Evolutionary conservation across 2,888 invertebrate species (phyloP), one percentile per base, ranked within the genome.

Genomic region (Drosophila nigricruria): DNA sequence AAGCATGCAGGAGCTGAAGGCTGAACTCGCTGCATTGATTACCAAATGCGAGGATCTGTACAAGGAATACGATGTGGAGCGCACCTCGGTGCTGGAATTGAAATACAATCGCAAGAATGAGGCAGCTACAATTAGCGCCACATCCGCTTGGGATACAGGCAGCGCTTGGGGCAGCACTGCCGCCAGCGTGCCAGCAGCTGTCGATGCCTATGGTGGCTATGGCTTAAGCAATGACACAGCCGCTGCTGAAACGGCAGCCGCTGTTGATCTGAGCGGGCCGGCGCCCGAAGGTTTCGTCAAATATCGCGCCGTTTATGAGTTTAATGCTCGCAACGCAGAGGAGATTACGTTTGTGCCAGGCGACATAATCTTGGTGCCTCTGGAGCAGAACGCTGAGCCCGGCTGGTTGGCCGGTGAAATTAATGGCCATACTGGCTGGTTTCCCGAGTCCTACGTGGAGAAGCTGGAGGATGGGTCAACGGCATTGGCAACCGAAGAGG

Each of bases 351-450:
- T 99, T 87, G 96, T 97, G 92, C 97, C 98, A 0, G 99, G 99
- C 0, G 99, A 99, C 92, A 95, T 97, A 91, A 97, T 99, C 69
- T 77, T 94, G 95, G 95, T 94, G 71, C 95, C 96, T 4, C 67
- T 92, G 43, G 94, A 97, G 63, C 97, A 97, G 88, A 96, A 96
- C 81, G 97, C 98, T 0, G 99, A 99, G 91, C 98, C 98, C 0
- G 99, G 99, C n/a, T 99, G 99, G 98, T 94, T 97, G 85, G 97
- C 98, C 79, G 99, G 99, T 0, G 96, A 97, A 88, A 96, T 98
- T 34, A 94, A 97, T 90, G 98, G 98, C 4, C 96, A 96, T 74
- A 96, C 96, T 0, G 99, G 99, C 1, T 98, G 98, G 98, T 99
- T 99, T 93, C 99, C 99, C 0, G 98, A 98, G 92, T 97, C 98